Evolutionary conservation across 2,888 invertebrate genomes (phyloP), one percentile per base, ranked within the genome.

Genomic region (Himalopsyche japonica): DNA sequence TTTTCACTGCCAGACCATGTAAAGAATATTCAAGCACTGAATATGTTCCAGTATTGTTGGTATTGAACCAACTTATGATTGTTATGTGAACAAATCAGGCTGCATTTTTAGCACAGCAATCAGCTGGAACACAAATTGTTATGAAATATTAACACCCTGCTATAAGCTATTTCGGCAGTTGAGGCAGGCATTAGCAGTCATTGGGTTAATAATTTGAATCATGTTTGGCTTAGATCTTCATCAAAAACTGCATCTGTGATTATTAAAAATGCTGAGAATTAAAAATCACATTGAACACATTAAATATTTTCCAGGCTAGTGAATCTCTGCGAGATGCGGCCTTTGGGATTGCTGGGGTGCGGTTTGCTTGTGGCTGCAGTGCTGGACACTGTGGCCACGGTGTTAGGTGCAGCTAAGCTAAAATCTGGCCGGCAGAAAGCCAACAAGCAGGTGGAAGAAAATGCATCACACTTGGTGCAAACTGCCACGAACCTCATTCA

Each of bases 281-380:
- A 27, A 18, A 70, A 70, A 70, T 20, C 30, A n/a, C 20, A 12
- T 32, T 30, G 34, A 20, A 57, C 24, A 57, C 20, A 20, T 57
- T 6, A 20, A 20, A n/a, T 43, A 43, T 77, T 78, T 87, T 87
- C 27, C 87, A 90, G 90, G 90, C 88, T 89, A 81, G 88, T 89
- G 84, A 88, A 89, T 85, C 88, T 89, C 85, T 87, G 89, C 82
- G 89, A 90, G 87, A 88, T 90, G 70, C 89, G 89, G 82, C 89
- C 89, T 86, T 89, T 90, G 88, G 89, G 89, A 82, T 89, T 90
- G 88, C 89, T 90, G 89, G 89, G 89, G 88, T 89, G 89, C 88
- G 89, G 88, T 88, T 89, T 89, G 87, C 87, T 90, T 83, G 88
- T 89, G 84, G 88, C 88, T 84, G 89, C 89, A 84, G 88, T 90